Percentiles rank a stretch among this genome's conserved stretches.
Evolutionary conservation across 1,140 invertebrate genomes (phyloP).

Genomic region (Zaprionus davidi): DNA sequence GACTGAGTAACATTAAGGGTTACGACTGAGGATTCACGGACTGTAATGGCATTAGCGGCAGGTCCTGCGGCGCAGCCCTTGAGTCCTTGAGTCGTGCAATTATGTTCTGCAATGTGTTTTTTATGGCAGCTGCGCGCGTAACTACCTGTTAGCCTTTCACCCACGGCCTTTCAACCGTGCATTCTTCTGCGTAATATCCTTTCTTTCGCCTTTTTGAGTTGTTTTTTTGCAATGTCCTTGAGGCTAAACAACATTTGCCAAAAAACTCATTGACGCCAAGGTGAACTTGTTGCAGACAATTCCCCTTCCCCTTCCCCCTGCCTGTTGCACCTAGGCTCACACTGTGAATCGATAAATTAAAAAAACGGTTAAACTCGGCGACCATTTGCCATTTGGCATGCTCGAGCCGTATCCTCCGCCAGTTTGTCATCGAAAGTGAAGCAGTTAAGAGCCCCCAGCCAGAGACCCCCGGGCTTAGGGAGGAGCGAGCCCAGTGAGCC

Average conservation of each 20-base stretch:
- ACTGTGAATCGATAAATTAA: slow-evolving; percentile 54
- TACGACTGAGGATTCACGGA: slow-evolving; percentile 49
- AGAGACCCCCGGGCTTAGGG: neutral
- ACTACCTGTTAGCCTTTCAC: slow-evolving; percentile 65
- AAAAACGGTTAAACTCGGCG: slow-evolving; percentile 47
- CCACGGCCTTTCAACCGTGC: slow-evolving; percentile 16
- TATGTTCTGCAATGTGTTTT: slow-evolving; percentile 55
- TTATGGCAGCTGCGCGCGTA: slow-evolving; percentile 51
- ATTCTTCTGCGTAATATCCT: slow-evolving; percentile 57
- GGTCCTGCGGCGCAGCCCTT: slow-evolving; percentile 49
- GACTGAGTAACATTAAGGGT: slow-evolving; percentile 55
- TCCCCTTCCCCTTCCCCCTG: neutral
- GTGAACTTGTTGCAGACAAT: slow-evolving; percentile 54
- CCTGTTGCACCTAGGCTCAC: neutral
- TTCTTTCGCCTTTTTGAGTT: slow-evolving; percentile 33
- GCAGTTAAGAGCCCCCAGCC: slow-evolving; percentile 56
- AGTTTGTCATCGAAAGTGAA: slow-evolving; percentile 66
- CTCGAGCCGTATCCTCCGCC: slow-evolving; percentile 8
- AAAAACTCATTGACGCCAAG: slow-evolving; percentile 50
- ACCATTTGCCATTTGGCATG: slow-evolving; percentile 10
- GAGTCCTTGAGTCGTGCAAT: slow-evolving; percentile 69
- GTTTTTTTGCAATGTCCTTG: slow-evolving; percentile 55
- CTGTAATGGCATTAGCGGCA: slow-evolving; percentile 41
- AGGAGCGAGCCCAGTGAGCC: slow-evolving; percentile 32
- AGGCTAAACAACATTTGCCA: slow-evolving; percentile 25